These are phyloP conservation scores for Dicaeum eximium DNA, from an alignment of 2,113 vertebrate species.

Conservation along the genomic window DNA sequence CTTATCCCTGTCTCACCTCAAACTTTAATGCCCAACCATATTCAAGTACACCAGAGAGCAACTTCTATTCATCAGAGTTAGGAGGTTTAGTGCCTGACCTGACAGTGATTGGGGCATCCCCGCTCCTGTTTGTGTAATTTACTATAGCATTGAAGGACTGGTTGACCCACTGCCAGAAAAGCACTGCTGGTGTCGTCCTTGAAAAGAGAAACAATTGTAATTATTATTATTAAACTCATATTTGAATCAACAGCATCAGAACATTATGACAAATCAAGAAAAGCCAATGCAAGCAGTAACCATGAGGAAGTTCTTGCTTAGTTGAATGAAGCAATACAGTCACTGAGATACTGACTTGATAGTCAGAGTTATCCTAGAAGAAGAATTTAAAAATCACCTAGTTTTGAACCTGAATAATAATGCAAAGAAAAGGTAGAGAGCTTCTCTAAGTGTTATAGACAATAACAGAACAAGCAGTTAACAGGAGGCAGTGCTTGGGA, in stretches of 20 bases:
- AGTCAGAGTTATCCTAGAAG: not conserved
- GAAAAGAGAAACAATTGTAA: not conserved
- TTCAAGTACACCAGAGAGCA: not conserved
- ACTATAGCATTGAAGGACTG: slow-evolving; percentile 98
- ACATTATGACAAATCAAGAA: not conserved
- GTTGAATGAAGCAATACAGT: not conserved
- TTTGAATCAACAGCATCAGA: not conserved
- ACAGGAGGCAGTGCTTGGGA: not conserved
- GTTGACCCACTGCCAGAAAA: slow-evolving; percentile 99
- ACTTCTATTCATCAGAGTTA: not conserved
- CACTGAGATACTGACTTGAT: not conserved
- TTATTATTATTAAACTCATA: not conserved
- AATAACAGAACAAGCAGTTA: not conserved
- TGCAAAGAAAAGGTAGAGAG: not conserved
- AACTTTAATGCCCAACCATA: not conserved
- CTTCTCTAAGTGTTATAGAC: not conserved
- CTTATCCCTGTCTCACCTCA: not conserved
- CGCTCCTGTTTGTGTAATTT: slow-evolving; percentile 96
- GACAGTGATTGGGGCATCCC: slow-evolving; percentile 90
- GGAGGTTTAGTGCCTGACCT: slow-evolving; percentile 72
- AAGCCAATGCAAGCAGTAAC: not conserved
- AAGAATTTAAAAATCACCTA: not conserved
- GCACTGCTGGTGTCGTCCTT: slow-evolving; percentile 91
- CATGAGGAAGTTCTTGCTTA: not conserved
- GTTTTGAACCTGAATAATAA: not conserved